Percentiles rank a stretch among this genome's conserved stretches.
Conservation (phyloP, 2,888 invertebrate species). For the Heliconius hortense region DNA sequence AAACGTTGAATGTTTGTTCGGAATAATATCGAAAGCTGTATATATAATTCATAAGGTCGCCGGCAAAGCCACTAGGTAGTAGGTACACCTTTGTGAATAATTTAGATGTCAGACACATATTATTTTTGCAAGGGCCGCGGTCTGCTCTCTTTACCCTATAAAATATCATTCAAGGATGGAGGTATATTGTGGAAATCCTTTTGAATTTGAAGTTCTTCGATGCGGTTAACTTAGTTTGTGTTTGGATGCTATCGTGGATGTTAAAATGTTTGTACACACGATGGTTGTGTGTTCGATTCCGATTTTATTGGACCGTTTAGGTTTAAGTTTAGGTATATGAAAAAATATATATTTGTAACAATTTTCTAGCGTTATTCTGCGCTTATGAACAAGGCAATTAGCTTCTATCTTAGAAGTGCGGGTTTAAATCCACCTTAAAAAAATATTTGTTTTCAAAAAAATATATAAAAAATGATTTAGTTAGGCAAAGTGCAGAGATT, state of each 20-base stretch:
- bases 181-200: slow-evolving; percentile 42
- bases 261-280: background rate
- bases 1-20: slow-evolving; percentile 50
- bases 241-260: background rate
- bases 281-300: background rate
- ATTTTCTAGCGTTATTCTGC: no score
- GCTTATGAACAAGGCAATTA: no score
- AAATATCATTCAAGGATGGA: slow-evolving; percentile 61
- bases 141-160: slow-evolving; percentile 66
- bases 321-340: background rate
- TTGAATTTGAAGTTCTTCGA: slow-evolving; percentile 37
- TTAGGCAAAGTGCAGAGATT: no score
- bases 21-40: slow-evolving; percentile 72
- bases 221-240: background rate
- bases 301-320: no score
- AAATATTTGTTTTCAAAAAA: no score
- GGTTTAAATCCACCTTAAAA: no score
- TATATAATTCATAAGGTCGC: slow-evolving; percentile 73
- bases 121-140: slow-evolving; percentile 72
- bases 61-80: slow-evolving; percentile 55
- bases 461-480: no score
- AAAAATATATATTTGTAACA: no score
- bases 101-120: slow-evolving; percentile 70
- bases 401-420: no score
- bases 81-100: slow-evolving; percentile 73